phyloP scores from a whole-genome alignment of 2,797 vertebrate genomes.

The Sebastes nivosus region DNA sequence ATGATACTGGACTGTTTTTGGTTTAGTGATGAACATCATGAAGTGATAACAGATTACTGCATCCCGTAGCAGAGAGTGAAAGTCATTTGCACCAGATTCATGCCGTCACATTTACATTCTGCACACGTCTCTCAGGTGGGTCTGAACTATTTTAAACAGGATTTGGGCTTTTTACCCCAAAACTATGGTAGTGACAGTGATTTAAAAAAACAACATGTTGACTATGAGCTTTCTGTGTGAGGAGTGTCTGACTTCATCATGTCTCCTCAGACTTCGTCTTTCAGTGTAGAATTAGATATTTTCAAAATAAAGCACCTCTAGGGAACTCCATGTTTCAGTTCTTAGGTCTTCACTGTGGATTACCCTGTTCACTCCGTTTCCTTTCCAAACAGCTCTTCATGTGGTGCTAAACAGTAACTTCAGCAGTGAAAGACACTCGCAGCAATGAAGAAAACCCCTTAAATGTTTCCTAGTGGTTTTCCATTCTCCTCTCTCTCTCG shows the following conservation, averaged over 20 bases:
- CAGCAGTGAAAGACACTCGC: neutral
- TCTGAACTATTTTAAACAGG: neutral
- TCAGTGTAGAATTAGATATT: conserved; percentile 1
- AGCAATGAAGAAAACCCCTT: neutral
- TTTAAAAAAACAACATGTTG: neutral
- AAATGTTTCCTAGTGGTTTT: neutral
- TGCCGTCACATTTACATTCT: neutral
- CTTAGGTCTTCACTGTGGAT: neutral
- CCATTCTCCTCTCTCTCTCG: neutral
- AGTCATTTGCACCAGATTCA: neutral
- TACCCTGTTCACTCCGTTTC: neutral
- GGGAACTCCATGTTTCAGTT: conserved; percentile 2
- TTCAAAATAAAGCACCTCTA: conserved; percentile 17
- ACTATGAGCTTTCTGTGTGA: neutral
- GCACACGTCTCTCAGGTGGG: neutral
- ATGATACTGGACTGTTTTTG: conserved; percentile 24
- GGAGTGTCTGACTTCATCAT: neutral
- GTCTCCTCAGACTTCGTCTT: neutral
- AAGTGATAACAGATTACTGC: conserved; percentile 1
- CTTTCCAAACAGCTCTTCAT: neutral
- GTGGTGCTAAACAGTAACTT: neutral
- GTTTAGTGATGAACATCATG: conserved; percentile 23
- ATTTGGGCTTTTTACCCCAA: neutral
- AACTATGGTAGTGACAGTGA: neutral
- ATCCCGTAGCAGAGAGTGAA: neutral